Evolutionary conservation across 2,113 vertebrate genomes (phyloP).

Genomic region (Paradisaea rubra): DNA sequence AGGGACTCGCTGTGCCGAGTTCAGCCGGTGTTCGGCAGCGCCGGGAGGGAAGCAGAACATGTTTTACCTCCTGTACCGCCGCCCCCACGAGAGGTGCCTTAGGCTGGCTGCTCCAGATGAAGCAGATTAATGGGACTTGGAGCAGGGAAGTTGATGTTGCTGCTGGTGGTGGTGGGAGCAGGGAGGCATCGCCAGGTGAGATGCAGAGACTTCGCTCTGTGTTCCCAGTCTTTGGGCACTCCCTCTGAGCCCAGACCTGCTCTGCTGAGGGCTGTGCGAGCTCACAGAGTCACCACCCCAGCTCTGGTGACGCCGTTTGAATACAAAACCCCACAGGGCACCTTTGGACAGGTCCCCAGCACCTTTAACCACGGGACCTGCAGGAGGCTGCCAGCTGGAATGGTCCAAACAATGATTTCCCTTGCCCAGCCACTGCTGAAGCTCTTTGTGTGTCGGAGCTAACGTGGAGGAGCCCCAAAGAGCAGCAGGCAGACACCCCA

Average conservation of each 20-base stretch:
- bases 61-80: not conserved
- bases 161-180: not conserved
- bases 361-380: not conserved
- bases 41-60: not conserved
- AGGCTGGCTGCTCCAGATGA: not conserved
- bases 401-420: not conserved
- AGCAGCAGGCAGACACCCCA: not conserved
- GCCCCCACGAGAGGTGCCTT: accelerated
- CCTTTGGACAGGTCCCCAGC: not conserved
- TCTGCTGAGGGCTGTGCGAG: not conserved
- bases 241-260: not conserved
- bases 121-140: not conserved
- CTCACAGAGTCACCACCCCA: not conserved
- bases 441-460: not conserved
- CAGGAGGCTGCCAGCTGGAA: not conserved
- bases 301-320: not conserved
- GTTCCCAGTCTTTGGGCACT: not conserved
- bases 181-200: not conserved
- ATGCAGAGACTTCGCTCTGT: accelerated
- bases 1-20: not conserved
- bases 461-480: not conserved
- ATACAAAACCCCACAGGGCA: not conserved
- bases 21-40: not conserved
- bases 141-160: not conserved
- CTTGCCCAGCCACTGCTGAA: not conserved